phyloP scores from a whole-genome alignment of 2,888 invertebrate species.

The Seira sanloemensis region DNA sequence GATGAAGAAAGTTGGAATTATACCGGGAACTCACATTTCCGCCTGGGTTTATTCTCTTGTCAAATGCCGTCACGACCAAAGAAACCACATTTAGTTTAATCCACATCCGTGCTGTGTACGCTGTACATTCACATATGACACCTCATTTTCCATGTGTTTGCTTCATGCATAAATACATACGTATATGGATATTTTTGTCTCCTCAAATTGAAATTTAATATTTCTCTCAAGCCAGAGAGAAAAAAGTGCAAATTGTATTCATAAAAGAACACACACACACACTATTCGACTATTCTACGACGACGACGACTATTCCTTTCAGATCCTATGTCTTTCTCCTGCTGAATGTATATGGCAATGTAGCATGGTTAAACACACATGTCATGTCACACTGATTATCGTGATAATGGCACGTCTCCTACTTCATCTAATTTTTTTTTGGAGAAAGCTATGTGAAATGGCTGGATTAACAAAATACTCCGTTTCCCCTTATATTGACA shows the following conservation, averaged over 20 bases:
- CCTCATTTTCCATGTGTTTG: background rate
- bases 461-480: slow-evolving; percentile 51
- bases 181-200: background rate
- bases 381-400: slow-evolving; percentile 55
- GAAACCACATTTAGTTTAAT: background rate
- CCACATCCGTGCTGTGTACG: background rate
- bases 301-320: too few relatives aligned
- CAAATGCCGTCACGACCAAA: background rate
- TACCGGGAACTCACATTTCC: background rate
- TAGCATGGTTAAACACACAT: background rate
- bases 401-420: slow-evolving; percentile 54
- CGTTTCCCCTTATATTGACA: background rate
- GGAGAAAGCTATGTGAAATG: slow-evolving; percentile 24
- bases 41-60: too few relatives aligned
- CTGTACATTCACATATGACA: background rate
- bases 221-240: background rate
- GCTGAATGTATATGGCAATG: too few relatives aligned
- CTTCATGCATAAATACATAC: background rate
- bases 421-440: background rate
- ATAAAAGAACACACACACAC: too few relatives aligned
- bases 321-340: too few relatives aligned
- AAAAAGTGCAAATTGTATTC: too few relatives aligned
- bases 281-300: too few relatives aligned
- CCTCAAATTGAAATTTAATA: background rate
- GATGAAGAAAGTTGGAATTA: too few relatives aligned